Conservation (phyloP, 2,113 vertebrate species). For the Columba janthina region DNA sequence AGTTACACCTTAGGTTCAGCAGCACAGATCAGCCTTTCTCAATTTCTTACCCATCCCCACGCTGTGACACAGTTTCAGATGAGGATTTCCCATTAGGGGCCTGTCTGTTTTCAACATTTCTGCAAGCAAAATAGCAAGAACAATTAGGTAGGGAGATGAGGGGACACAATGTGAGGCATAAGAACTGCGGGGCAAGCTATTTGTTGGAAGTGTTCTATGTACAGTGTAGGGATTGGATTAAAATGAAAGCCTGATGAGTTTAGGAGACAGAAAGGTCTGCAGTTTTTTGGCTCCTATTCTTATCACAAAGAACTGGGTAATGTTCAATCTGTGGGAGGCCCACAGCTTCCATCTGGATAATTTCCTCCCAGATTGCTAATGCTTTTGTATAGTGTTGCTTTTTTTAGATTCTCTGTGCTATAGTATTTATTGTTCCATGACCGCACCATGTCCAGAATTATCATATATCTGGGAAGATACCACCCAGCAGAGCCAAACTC, state of each 20-base stretch:
- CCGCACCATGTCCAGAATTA: background rate
- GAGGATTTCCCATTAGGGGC: background rate
- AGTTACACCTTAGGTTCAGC: background rate
- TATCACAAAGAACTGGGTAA: background rate
- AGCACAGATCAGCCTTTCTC: background rate
- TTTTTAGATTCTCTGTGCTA: background rate
- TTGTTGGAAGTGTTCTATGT: accelerated
- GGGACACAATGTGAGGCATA: background rate
- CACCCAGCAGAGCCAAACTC: background rate
- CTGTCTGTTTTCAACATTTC: background rate
- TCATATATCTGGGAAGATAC: background rate
- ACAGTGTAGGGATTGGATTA: background rate
- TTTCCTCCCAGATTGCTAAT: background rate
- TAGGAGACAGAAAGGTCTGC: background rate
- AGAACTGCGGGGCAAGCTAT: background rate
- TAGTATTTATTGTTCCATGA: background rate
- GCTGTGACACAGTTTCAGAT: background rate
- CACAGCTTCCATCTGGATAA: background rate
- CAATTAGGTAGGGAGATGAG: accelerated
- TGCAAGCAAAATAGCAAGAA: background rate
- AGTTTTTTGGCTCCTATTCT: background rate
- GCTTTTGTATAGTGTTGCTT: background rate
- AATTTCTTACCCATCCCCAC: background rate
- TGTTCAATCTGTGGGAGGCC: background rate
- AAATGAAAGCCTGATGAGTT: background rate